Evolutionary conservation across 2,888 invertebrate species (phyloP), one percentile per base, ranked within the genome.

Genomic region (Syrphus vitripennis): DNA sequence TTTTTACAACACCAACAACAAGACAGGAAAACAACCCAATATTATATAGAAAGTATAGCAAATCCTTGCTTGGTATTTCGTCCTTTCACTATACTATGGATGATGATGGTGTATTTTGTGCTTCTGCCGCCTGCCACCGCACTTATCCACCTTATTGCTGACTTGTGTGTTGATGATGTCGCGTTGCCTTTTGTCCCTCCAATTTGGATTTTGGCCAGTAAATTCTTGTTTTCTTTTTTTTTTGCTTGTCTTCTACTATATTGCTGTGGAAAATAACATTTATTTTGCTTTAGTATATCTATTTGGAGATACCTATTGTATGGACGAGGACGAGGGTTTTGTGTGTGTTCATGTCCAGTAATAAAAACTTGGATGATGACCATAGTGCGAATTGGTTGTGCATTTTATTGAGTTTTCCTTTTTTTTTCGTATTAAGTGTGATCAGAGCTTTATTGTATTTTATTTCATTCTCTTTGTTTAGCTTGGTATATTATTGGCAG

Each of bases 1-100:
- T 37, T 40, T 83, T 83, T 87, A 75, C 82, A 82, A 78, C 82
- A 86, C 82, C 53, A 82, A 74, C 77, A 86, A 86, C 70, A 42
- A 65, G 57, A 86, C 70, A 42, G 70, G 57, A 50, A 55, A 45
- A 70, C 40, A 61, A 45, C 19, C 74, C 31, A 50, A 75, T 42
- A 67, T n/a, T n/a, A n/a, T 63, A 76, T 37, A 48, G 69, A 67
- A 45, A 40, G 45, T 45, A 40, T 31, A 24, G 34, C 16, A 50
- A 67, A 67, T 67, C 50, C 67, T 67, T 24, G 34, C 12, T 50
- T 61, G 16, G 24, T 42, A n/a, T 40, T 61, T 40, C 4, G 26
- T 70, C 48, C 67, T 71, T 55, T 57, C 55, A 57, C 40, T 69
- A n/a, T 63, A 57, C 40, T 69, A n/a, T 31, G 19, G 63, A 69